Evolutionary conservation across 30 jellyfish, hydroid and myxozoan species (phyloP).

Genomic region (Chironex yamaguchii): DNA sequence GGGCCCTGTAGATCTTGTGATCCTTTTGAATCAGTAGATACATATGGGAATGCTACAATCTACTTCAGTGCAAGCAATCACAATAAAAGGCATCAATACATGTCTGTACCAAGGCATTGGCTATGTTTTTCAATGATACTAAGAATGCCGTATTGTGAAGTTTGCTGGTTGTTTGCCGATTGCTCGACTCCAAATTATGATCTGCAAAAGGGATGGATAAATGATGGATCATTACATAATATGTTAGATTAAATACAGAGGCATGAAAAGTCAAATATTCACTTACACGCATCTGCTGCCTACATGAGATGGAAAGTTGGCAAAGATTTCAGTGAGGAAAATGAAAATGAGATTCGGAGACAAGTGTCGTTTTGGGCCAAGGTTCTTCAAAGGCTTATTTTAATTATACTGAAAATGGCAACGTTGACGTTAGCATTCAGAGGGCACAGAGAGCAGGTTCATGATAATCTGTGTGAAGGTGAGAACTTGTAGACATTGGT

Average conservation of each 20-base stretch:
- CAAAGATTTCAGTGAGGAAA: slow-evolving; percentile 8
- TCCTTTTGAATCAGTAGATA: slow-evolving; percentile 23
- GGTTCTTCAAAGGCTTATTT: slow-evolving; percentile 21
- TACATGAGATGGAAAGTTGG: slow-evolving; percentile 29
- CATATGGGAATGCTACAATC: background rate
- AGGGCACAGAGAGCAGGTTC: slow-evolving; percentile 27
- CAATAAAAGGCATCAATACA: background rate
- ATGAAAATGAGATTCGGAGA: slow-evolving; percentile 17
- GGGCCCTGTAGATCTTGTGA: slow-evolving; percentile 10
- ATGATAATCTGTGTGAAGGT: slow-evolving; percentile 36
- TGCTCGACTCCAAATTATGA: slow-evolving; percentile 8
- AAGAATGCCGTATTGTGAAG: background rate
- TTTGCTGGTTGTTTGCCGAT: slow-evolving; percentile 24
- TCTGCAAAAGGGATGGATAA: slow-evolving; percentile 23
- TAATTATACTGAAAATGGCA: slow-evolving; percentile 29
- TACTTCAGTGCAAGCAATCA: slow-evolving; percentile 1
- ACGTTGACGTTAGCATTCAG: slow-evolving; percentile 23
- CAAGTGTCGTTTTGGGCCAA: slow-evolving; percentile 23
- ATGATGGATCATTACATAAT: slow-evolving; percentile 11
- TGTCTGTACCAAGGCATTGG: slow-evolving; percentile 32
- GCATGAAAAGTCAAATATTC: slow-evolving; percentile 19
- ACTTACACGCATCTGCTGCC: slow-evolving; percentile 22
- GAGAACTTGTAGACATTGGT: slow-evolving; percentile 46
- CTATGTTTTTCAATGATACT: slow-evolving; percentile 21
- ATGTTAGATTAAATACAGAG: slow-evolving; percentile 6